Base-by-base conservation (phyloP, 2,888 invertebrate genomes). In the Clitarchus hookeri region DNA sequence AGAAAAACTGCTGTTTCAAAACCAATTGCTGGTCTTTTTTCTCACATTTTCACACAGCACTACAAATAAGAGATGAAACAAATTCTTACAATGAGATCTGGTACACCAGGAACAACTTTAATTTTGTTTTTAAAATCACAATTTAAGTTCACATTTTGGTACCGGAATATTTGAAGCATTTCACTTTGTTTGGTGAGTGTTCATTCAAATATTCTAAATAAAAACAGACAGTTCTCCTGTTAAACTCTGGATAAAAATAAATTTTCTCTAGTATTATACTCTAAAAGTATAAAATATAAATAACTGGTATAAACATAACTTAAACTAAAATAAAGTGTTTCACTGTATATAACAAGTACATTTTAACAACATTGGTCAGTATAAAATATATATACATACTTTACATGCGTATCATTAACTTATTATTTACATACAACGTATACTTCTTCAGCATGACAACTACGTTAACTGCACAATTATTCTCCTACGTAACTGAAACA, bases 191-290 rank as follows among this genome's bases (percentile, higher is more conserved):
- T 23, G 23, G 65, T 12, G n/a, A 65, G 65, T 65, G n/a, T n/a
- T 65, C 23, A 65, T 65, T 65, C 65, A 65, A 65, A 65, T 65
- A 65, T 65, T 65, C 65, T 65, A 65, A 48, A 65, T 23, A 65
- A 65, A 65, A 65, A 65, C 65, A 65, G 65, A 65, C n/a, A 65
- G n/a, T 65, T 65, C 65, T 65, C 65, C 65, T 65, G 65, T 23
- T 65, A n/a, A 65, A 65, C 65, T 65, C 65, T 65, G 65, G n/a
- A 65, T 65, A 65, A 65, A 65, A 65, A 65, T 65, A 65, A 65
- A 65, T 65, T 65, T 65, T 65, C 65, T 65, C n/a, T 65, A 65
- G 23, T 16, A 65, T 65, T 65, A 65, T 65, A 65, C 65, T 65
- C 65, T 65, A 65, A 65, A 65, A 65, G 65, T 65, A 65, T 65